Evolutionary conservation across 2,797 vertebrate genomes (phyloP).

Genomic region (Garrulus glandarius): DNA sequence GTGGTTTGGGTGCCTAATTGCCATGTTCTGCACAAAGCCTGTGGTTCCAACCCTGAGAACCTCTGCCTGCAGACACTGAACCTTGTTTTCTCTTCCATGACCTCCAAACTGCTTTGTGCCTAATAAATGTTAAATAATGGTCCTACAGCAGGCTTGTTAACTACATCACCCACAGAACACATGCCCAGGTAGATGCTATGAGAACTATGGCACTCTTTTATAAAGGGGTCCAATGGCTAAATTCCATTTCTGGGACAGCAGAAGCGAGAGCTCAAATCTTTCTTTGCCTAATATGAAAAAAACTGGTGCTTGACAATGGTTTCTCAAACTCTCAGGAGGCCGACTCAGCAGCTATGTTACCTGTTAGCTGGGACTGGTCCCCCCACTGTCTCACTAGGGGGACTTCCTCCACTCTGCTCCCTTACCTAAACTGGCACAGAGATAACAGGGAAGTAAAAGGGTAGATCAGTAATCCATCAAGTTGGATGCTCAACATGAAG

Average conservation of each 20-base stretch:
- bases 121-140: not conserved
- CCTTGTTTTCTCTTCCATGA: not conserved
- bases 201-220: not conserved
- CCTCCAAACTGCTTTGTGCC: not conserved
- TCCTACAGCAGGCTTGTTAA: not conserved
- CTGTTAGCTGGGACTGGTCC: not conserved
- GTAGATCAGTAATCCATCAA: not conserved
- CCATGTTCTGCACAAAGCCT: not conserved
- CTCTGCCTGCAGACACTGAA: not conserved
- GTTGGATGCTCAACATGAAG: not conserved
- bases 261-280: not conserved
- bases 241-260: not conserved
- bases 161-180: not conserved
- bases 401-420: not conserved
- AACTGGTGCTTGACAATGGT: not conserved
- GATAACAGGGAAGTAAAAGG: not conserved
- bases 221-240: not conserved
- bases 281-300: not conserved
- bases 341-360: not conserved
- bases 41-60: not conserved
- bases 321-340: not conserved
- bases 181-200: fast-evolving
- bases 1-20: not conserved
- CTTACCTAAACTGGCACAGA: not conserved
- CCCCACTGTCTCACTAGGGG: not conserved